Conservation (phyloP, 2,888 invertebrate genomes). For the Ophion slaviceki region DNA sequence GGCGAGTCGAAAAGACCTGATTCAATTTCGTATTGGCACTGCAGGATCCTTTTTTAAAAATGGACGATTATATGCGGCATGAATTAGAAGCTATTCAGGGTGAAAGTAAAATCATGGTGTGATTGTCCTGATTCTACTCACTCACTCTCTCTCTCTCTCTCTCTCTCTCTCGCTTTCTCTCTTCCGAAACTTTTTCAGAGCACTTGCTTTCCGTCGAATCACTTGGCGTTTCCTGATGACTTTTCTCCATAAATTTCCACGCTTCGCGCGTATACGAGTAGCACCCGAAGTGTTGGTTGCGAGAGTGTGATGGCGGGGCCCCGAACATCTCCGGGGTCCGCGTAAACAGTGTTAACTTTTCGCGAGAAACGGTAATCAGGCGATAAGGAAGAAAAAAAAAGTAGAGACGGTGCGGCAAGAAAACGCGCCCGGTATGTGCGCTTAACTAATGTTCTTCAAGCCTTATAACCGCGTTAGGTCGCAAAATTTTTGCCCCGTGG, state of each 20-base stretch:
- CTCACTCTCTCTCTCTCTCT: slow-evolving; percentile 20
- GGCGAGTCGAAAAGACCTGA: slow-evolving; percentile 57
- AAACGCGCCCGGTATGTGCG: slow-evolving; percentile 78
- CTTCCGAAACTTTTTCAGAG: background rate
- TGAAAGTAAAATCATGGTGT: slow-evolving; percentile 69
- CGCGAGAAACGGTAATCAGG: slow-evolving; percentile 80
- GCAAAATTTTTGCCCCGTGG: slow-evolving; percentile 59
- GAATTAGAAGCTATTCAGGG: slow-evolving; percentile 73
- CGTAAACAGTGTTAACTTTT: slow-evolving; percentile 72
- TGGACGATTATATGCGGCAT: slow-evolving; percentile 65
- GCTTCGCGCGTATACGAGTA: background rate
- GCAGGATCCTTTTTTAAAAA: slow-evolving; percentile 54
- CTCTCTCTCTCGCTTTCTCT: background rate
- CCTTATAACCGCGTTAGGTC: slow-evolving; percentile 75
- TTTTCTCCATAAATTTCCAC: slow-evolving; percentile 38
- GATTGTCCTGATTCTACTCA: slow-evolving; percentile 67
- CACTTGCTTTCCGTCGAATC: background rate
- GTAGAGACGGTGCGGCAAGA: slow-evolving; percentile 60
- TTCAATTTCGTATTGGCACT: slow-evolving; percentile 60
- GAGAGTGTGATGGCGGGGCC: background rate
- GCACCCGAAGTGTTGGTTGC: background rate
- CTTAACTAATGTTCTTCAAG: slow-evolving; percentile 81
- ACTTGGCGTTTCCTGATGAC: slow-evolving; percentile 27
- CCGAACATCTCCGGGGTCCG: slow-evolving; percentile 15
- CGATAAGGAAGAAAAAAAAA: slow-evolving; percentile 63